Evolutionary conservation across 2,888 invertebrate species (phyloP), one percentile per base, ranked within the genome.

Genomic region (Oscheius sp.): DNA sequence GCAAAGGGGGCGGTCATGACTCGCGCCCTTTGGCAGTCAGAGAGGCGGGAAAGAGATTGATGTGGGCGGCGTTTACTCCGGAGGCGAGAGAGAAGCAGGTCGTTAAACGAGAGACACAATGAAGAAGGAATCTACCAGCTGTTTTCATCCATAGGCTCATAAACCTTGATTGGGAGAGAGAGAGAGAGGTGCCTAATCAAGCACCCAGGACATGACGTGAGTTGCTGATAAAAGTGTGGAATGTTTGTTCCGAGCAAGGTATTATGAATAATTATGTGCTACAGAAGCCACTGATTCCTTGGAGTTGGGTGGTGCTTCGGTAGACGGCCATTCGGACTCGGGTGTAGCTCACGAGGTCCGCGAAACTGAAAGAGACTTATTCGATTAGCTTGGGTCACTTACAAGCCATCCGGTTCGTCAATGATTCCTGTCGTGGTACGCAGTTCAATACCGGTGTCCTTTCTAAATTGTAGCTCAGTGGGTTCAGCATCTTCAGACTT

Each of bases 301-400:
- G 32, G 21, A 63, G 63, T 3, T 51, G 37, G 10, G 4, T 51
- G 32, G 37, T 48, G 2, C 21, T 11, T 10, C 29, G 13, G 73
- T 53, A 80, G 4, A 80, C 65, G 60, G 80, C 76, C 80, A 80
- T 80, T n/a, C 80, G 71, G 48, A 80, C 80, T 35, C 78, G 74
- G 59, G 73, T 72, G 50, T 77, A 80, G 2, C 76, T 74, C 2
- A 65, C 51, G 1, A 71, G 10, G 63, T 78, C 78, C 1, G 78
- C n/a, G 10, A 35, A 51, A 1, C 73, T 73, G 47, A 11, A 50
- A 21, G 11, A 60, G 2, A 63, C 37, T 21, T 0, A 21, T 0
- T 21, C 1, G 13, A 51, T 1, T 33, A 33, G 35, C 1, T 3
- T n/a, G 58, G 10, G 35, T n/a, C 32, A 33, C 68, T 53, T 68